Evolutionary conservation across 2,888 invertebrate species (phyloP).

Genomic region (Eurois occulta): DNA sequence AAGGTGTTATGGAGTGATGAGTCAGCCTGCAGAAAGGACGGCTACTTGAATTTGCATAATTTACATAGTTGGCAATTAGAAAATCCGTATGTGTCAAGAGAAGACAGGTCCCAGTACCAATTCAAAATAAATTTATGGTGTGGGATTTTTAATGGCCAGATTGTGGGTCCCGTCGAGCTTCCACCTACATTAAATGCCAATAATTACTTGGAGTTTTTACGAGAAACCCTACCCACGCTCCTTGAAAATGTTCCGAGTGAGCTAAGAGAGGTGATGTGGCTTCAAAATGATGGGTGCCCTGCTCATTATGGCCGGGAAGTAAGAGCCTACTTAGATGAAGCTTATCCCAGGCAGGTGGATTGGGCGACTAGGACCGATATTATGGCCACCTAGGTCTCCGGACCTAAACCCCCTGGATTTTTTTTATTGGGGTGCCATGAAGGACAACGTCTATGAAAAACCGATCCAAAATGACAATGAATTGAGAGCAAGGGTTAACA

Average conservation of each 20-base stretch:
- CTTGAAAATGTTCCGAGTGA: conserved; percentile 31
- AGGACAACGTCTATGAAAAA: conserved; percentile 22
- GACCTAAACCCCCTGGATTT: conserved; percentile 25
- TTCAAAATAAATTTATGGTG: conserved; percentile 61
- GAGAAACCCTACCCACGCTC: conserved; percentile 8
- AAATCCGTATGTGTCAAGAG: conserved; percentile 43
- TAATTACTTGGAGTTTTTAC: conserved; percentile 28
- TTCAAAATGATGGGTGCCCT: conserved; percentile 34
- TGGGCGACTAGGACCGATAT: conserved; percentile 25
- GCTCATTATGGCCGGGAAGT: conserved; percentile 14
- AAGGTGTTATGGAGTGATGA: conserved; percentile 56
- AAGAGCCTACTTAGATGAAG: background rate
- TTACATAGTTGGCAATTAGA: conserved; percentile 55
- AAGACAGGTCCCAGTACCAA: conserved; percentile 49
- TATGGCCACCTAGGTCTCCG: conserved; percentile 22
- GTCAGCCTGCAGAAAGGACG: conserved; percentile 57
- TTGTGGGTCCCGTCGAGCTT: conserved; percentile 60
- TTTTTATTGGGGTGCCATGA: conserved; percentile 27
- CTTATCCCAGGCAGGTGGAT: conserved; percentile 22
- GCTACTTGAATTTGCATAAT: conserved; percentile 60
- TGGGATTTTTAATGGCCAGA: conserved; percentile 57
- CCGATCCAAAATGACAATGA: conserved; percentile 15
- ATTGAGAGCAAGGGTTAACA: conserved; percentile 21
- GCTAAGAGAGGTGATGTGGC: conserved; percentile 24
- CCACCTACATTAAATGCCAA: conserved; percentile 23